These are phyloP conservation scores for Propithecus coquereli DNA, from an alignment of 2,113 vertebrate species.

Conservation along the genomic window DNA sequence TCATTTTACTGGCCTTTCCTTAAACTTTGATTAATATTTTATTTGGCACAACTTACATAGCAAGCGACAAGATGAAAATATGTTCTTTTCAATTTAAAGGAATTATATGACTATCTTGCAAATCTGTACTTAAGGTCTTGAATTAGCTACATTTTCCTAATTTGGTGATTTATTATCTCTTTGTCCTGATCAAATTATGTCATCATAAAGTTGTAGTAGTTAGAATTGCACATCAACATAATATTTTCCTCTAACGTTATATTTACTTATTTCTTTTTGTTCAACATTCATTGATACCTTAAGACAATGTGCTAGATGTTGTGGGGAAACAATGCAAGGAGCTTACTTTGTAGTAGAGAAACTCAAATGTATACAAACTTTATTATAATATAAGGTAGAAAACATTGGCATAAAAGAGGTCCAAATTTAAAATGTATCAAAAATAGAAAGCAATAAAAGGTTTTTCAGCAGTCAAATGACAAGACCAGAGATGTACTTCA, in stretches of 20 bases:
- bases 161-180: constrained; percentile 51
- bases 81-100: constrained; percentile 24
- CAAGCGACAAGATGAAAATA: constrained; percentile 38
- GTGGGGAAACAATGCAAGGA: neutral
- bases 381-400: neutral
- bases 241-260: neutral
- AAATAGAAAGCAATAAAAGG: neutral
- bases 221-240: constrained; percentile 43
- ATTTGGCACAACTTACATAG: constrained; percentile 11
- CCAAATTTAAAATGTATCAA: constrained; percentile 9
- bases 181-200: constrained; percentile 33
- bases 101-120: constrained; percentile 36
- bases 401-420: neutral
- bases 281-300: neutral
- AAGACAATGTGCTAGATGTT: neutral
- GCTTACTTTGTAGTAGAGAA: neutral
- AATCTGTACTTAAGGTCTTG: constrained; percentile 56
- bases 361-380: neutral
- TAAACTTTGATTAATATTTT: neutral
- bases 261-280: neutral
- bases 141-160: constrained; percentile 46
- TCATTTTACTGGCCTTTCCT: neutral
- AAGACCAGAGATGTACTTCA: neutral
- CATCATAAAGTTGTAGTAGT: neutral
- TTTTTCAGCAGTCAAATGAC: neutral